Conservation (phyloP, 2,888 invertebrate species). For the Theretra japonica region DNA sequence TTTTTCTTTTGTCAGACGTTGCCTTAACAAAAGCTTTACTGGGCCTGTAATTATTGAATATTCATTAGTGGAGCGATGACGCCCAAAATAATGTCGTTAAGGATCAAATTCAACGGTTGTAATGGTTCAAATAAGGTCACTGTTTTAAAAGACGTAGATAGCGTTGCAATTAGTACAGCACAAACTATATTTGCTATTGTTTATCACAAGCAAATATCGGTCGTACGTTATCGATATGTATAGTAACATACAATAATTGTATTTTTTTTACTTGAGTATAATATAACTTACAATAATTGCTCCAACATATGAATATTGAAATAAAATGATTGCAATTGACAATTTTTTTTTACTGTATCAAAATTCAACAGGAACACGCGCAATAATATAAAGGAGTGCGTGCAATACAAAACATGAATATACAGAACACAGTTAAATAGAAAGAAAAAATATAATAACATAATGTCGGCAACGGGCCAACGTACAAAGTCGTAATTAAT, state of each 20-base stretch:
- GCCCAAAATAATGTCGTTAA: not conserved
- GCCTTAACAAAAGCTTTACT: constrained; percentile 62
- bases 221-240: no score
- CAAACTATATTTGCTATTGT: not conserved
- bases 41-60: constrained; percentile 58
- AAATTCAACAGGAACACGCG: no score
- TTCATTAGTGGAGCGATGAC: constrained; percentile 49
- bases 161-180: not conserved
- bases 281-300: no score
- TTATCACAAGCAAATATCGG: no score
- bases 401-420: not conserved
- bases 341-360: no score
- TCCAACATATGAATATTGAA: no score
- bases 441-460: constrained; percentile 8
- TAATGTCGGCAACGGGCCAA: constrained; percentile 20
- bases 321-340: no score
- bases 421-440: not conserved
- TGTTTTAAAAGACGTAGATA: not conserved
- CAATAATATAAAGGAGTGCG: no score
- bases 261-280: no score
- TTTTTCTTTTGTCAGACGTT: constrained; percentile 63
- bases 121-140: not conserved
- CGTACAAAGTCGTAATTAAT: constrained; percentile 44
- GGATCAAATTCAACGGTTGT: not conserved
- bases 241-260: no score